Evolutionary conservation across 2,797 vertebrate genomes (phyloP).

Genomic region (Enteromius viviparus): DNA sequence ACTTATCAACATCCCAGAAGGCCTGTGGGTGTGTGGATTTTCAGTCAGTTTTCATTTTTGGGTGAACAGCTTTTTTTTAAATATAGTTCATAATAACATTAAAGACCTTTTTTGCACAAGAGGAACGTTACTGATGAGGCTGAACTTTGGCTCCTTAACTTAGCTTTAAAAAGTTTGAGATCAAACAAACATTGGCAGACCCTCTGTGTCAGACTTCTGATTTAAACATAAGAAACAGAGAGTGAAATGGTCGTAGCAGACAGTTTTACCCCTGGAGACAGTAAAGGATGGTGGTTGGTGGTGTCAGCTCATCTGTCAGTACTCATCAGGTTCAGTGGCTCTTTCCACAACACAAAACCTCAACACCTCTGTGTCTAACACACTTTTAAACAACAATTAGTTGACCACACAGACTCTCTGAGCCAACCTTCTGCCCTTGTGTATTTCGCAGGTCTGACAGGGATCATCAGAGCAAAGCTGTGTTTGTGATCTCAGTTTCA

Average conservation of each 20-base stretch:
- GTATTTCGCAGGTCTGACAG: constrained; percentile 13
- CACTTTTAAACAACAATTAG: constrained; percentile 11
- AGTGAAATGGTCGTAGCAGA: constrained; percentile 11
- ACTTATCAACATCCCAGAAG: not conserved
- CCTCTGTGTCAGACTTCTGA: not conserved
- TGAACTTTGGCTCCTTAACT: not conserved
- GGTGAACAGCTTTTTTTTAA: not conserved
- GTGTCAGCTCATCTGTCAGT: constrained; percentile 54
- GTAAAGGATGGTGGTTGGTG: constrained; percentile 42
- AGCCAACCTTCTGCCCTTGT: not conserved
- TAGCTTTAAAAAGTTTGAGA: not conserved
- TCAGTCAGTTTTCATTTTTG: not conserved
- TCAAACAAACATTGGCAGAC: not conserved
- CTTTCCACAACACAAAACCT: constrained; percentile 18
- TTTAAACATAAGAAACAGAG: constrained; percentile 19
- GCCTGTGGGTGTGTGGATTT: not conserved
- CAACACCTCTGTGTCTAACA: constrained; percentile 22
- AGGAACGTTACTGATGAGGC: not conserved
- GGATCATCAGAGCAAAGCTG: constrained; percentile 8
- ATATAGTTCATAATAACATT: not conserved
- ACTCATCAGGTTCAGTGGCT: constrained; percentile 44
- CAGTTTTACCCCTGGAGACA: constrained; percentile 27
- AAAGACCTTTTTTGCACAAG: not conserved
- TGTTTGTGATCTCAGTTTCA: constrained; percentile 11
- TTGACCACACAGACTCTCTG: not conserved